phyloP scores from a whole-genome alignment of 2,797 vertebrate species.

The Phyllotis vaccarum region DNA sequence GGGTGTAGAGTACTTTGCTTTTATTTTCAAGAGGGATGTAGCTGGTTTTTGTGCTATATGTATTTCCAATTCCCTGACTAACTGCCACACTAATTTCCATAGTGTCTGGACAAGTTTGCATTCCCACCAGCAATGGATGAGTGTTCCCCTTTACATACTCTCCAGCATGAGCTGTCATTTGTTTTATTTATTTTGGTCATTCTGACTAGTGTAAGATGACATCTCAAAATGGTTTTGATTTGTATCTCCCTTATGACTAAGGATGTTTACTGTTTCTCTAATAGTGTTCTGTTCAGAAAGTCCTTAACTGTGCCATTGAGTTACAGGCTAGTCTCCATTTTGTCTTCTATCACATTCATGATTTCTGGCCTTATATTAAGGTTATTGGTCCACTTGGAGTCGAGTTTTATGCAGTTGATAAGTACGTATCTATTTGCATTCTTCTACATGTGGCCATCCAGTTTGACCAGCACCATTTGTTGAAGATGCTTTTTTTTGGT shows the following conservation, averaged over 20 bases:
- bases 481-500: not conserved
- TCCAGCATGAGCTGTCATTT: not conserved
- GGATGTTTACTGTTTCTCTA: not conserved
- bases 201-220: not conserved
- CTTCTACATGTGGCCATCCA: not conserved
- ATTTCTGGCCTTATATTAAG: not conserved
- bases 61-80: not conserved
- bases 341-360: not conserved
- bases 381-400: not conserved
- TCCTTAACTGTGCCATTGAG: not conserved
- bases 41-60: too few relatives aligned
- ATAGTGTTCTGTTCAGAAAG: not conserved
- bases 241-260: not conserved
- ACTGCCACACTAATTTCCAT: not conserved
- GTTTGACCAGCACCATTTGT: not conserved
- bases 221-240: not conserved
- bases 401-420: not conserved
- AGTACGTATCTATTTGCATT: not conserved
- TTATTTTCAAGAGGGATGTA: too few relatives aligned
- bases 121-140: not conserved
- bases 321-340: not conserved
- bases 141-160: not conserved
- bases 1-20: not conserved
- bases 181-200: not conserved
- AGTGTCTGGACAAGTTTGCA: not conserved